Evolutionary conservation across 2,888 invertebrate genomes (phyloP), one percentile per base, ranked within the genome.

Genomic region (Apoderus coryli): DNA sequence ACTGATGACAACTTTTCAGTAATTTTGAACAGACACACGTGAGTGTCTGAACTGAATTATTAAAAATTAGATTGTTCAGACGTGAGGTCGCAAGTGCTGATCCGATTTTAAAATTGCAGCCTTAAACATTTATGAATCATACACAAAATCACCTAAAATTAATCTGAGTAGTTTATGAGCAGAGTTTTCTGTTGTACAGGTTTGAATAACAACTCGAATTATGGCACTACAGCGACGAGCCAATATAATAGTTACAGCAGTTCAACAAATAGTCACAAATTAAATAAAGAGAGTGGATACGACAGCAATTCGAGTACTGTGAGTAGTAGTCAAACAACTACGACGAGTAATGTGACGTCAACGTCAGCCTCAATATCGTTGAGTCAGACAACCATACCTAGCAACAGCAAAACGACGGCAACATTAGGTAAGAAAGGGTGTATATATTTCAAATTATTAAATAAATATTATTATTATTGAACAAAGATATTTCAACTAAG

Each of bases 391-490:
- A 54, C 53, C 15, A 39, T 40, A 10, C 47, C 54, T 14, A 52
- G 49, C 15, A n/a, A n/a, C n/a, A 56, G 54, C 27, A 61, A 62
- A 48, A 52, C 58, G 4, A 55, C 56, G n/a, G 56, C 60, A 10
- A 54, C 60, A 7, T 42, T 60, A 51, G 49, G 59, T 61, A 48
- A 52, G 54, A 49, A 25, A n/a, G n/a, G n/a, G n/a, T n/a, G n/a
- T n/a, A n/a, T n/a, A n/a, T n/a, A n/a, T n/a, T n/a, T n/a, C n/a
- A n/a, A n/a, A n/a, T n/a, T n/a, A n/a, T n/a, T n/a, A n/a, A n/a
- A n/a, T n/a, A n/a, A n/a, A n/a, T n/a, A n/a, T n/a, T n/a, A n/a
- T n/a, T n/a, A n/a, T n/a, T n/a, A n/a, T n/a, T n/a, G n/a, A n/a
- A n/a, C n/a, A n/a, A n/a, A n/a, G n/a, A n/a, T n/a, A n/a, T n/a